Conservation (phyloP, 2,797 vertebrate species). For the Apogon hyalosoma region DNA sequence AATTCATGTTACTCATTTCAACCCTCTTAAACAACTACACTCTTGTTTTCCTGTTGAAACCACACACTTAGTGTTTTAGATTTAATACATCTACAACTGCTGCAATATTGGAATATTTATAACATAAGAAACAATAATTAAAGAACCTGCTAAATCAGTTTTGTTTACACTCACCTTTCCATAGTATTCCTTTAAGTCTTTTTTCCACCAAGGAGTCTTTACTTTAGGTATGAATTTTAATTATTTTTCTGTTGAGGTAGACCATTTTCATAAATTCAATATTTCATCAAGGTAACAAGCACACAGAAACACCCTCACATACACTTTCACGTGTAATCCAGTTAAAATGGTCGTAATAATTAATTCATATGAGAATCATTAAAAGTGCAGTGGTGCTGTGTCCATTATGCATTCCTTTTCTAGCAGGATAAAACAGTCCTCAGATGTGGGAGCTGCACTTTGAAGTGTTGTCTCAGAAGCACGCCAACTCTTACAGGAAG, state of each 20-base stretch:
- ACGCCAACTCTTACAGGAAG: slow-evolving; percentile 86
- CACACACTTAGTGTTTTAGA: no score
- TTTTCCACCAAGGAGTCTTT: slow-evolving; percentile 19
- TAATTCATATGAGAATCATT: slow-evolving; percentile 90
- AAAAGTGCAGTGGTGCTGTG: slow-evolving; percentile 83
- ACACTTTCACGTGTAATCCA: slow-evolving; percentile 76
- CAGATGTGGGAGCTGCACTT: slow-evolving; percentile 93
- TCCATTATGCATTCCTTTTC: slow-evolving; percentile 96
- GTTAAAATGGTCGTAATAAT: slow-evolving; percentile 86
- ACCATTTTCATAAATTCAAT: slow-evolving; percentile 72
- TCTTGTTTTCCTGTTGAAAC: no score
- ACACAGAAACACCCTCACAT: slow-evolving; percentile 37
- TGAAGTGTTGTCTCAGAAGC: slow-evolving; percentile 94
- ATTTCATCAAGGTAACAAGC: slow-evolving; percentile 75
- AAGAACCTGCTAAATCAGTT: background rate
- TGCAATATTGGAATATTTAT: no score
- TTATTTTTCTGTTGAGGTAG: slow-evolving; percentile 48
- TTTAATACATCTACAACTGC: no score
- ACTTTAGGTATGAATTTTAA: slow-evolving; percentile 36
- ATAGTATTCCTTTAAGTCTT: background rate
- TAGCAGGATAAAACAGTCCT: slow-evolving; percentile 97
- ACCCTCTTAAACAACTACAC: no score
- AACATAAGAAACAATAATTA: no score
- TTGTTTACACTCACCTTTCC: slow-evolving; percentile 11
- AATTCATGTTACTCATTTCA: no score